Evolutionary conservation across 2,113 vertebrate genomes (phyloP).

Genomic region (Rhinolophus sinicus): DNA sequence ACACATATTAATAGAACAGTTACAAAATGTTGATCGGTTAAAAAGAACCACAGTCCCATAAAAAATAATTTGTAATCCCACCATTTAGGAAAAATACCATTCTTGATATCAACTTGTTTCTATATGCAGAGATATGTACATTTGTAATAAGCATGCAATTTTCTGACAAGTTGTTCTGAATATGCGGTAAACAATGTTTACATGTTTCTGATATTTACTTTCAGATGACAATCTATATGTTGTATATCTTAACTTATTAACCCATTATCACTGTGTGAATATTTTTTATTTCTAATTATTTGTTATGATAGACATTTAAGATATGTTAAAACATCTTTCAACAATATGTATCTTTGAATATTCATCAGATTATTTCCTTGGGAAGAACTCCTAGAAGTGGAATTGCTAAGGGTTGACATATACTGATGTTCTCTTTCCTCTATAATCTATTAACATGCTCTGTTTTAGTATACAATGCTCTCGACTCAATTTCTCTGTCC

Average conservation of each 20-base stretch:
- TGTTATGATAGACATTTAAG: background rate
- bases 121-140: background rate
- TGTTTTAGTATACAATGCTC: no score
- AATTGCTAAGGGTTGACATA: background rate
- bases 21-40: background rate
- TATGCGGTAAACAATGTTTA: background rate
- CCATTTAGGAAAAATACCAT: background rate
- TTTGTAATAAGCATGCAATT: background rate
- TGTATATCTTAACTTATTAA: background rate
- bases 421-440: background rate
- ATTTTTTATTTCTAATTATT: background rate
- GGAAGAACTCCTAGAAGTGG: background rate
- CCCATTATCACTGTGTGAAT: background rate
- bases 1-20: slow-evolving; percentile 24
- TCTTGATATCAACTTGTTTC: background rate
- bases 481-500: background rate
- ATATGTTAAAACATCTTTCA: background rate
- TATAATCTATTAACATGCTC: background rate
- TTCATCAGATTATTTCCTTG: background rate
- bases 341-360: background rate
- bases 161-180: background rate
- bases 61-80: background rate
- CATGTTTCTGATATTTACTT: background rate
- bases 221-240: background rate
- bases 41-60: background rate